Conservation (phyloP, 2,113 vertebrate species). For the Felis chaus region DNA sequence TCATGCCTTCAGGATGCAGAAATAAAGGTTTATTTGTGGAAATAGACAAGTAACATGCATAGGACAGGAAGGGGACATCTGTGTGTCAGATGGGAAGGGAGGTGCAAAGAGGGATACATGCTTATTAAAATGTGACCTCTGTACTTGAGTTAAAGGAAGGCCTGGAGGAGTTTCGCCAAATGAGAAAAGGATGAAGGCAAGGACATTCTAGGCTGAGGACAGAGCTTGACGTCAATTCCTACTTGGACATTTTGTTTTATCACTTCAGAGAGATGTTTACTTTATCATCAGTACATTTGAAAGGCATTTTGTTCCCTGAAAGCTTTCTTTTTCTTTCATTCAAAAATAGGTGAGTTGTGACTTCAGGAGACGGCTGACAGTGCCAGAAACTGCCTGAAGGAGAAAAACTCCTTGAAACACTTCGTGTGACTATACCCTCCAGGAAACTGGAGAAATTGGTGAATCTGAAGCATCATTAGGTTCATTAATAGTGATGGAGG, state of each 20-base stretch:
- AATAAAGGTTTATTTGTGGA: neutral
- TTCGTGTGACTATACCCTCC: neutral
- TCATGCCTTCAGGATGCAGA: neutral
- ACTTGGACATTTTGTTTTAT: neutral
- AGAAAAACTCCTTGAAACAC: neutral
- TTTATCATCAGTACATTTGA: neutral
- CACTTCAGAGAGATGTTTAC: neutral
- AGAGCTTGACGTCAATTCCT: neutral
- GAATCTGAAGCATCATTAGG: neutral
- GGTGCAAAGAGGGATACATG: neutral
- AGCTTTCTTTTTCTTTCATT: neutral
- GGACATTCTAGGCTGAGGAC: neutral
- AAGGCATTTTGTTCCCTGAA: neutral
- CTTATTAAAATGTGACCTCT: neutral
- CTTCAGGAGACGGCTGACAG: neutral
- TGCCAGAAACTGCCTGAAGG: neutral
- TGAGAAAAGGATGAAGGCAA: neutral
- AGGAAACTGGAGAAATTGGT: neutral
- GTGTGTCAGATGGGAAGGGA: rapidly evolving
- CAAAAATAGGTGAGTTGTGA: neutral
- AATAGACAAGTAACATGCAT: neutral
- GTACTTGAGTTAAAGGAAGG: neutral
- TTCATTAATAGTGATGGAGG: neutral
- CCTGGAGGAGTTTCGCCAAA: neutral
- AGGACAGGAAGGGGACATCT: neutral